Conservation (phyloP, 2,113 vertebrate species). For the Calyptommatus sinebrachiatus region DNA sequence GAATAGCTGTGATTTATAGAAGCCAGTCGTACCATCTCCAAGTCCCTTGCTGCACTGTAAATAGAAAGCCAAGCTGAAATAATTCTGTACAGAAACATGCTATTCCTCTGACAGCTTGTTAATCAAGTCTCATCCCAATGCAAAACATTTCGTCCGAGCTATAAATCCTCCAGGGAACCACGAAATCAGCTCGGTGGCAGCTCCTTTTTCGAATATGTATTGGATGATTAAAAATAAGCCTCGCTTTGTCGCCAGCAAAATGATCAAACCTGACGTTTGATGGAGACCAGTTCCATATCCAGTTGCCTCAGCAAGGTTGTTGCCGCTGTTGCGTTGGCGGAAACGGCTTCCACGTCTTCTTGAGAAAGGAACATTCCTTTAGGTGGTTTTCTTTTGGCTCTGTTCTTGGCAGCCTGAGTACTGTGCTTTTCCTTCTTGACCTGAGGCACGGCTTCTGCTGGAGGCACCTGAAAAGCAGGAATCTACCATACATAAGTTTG, state of each 20-base stretch:
- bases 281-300: conserved; percentile 90
- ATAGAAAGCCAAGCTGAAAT: background rate
- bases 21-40: background rate
- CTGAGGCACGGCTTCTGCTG: conserved; percentile 75
- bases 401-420: conserved; percentile 82
- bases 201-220: conserved; percentile 18
- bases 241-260: accelerated
- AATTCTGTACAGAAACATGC: conserved; percentile 8
- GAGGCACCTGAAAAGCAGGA: conserved; percentile 63
- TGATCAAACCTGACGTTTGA: conserved; percentile 86
- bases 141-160: conserved; percentile 20
- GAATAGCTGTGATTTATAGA: conserved; percentile 8
- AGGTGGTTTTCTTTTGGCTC: conserved; percentile 91
- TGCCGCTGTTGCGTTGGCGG: conserved; percentile 82
- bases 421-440: conserved; percentile 85
- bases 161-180: background rate
- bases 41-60: conserved; percentile 24
- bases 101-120: conserved; percentile 26
- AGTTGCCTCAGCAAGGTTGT: conserved; percentile 87
- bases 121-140: conserved; percentile 32
- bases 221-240: conserved; percentile 4
- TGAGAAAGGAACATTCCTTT: conserved; percentile 95
- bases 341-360: conserved; percentile 87
- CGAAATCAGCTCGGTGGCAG: background rate
- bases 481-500: conserved; percentile 42